These are phyloP conservation scores for Neoscelio sp. DNA, from an alignment of 2,888 invertebrate species.

Conservation along the genomic window DNA sequence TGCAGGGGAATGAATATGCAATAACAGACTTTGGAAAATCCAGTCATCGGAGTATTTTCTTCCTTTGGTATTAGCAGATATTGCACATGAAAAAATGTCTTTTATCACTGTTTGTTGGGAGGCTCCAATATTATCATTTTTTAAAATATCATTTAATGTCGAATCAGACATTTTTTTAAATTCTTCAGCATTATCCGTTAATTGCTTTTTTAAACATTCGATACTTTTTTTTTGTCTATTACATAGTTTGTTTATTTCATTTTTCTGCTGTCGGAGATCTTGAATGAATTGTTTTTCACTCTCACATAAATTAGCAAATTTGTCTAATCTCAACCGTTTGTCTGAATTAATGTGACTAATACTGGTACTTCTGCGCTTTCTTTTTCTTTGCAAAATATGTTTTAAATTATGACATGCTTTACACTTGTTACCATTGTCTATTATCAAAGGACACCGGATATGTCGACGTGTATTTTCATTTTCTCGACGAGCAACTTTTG, in stretches of 20 bases:
- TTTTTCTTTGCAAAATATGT: background rate
- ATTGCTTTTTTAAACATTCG: background rate
- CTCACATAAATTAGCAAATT: background rate
- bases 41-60: slow-evolving; percentile 7
- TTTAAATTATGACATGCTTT: background rate
- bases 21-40: slow-evolving; percentile 5
- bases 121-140: slow-evolving; percentile 3
- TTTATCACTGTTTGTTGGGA: background rate
- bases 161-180: slow-evolving; percentile 1
- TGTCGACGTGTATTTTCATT: background rate
- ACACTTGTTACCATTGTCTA: background rate
- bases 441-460: background rate
- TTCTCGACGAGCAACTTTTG: background rate
- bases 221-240: too few relatives aligned
- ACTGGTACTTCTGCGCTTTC: too few relatives aligned
- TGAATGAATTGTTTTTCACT: background rate
- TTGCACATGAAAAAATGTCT: slow-evolving; percentile 5
- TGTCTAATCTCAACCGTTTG: background rate
- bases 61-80: background rate
- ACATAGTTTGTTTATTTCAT: background rate
- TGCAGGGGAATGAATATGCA: slow-evolving; percentile 1
- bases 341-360: background rate
- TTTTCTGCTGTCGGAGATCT: background rate
- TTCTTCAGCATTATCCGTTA: background rate
- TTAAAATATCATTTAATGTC: background rate